Percentiles rank a stretch among this genome's conserved stretches.
phyloP scores from a whole-genome alignment of 2,797 vertebrate species.

The Orientallactaga sibirica region DNA sequence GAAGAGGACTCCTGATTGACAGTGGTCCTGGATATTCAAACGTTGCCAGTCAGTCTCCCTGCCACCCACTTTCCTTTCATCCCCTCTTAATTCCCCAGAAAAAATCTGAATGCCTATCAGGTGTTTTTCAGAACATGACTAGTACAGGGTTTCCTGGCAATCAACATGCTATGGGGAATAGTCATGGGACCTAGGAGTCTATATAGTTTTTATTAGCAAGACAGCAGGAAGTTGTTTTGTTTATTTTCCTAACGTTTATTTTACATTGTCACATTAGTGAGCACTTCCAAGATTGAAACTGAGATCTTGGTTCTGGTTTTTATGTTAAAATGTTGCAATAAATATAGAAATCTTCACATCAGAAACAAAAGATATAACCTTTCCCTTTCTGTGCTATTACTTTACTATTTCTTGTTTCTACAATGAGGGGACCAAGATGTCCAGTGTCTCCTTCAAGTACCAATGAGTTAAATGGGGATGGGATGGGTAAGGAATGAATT shows the following conservation, averaged over 20 bases:
- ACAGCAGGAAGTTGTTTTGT: not conserved
- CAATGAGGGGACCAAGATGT: not conserved
- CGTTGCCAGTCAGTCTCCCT: not conserved
- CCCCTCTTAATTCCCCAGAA: not conserved
- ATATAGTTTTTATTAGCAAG: not conserved
- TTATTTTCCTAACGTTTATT: not conserved
- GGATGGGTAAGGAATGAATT: not conserved
- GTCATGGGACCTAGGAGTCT: not conserved
- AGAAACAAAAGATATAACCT: not conserved
- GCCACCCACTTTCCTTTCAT: not conserved
- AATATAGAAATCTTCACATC: not conserved
- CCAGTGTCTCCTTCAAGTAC: not conserved
- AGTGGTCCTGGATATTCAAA: not conserved
- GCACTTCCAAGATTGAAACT: not conserved
- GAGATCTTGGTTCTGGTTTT: not conserved
- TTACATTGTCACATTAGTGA: not conserved
- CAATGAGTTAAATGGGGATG: not conserved
- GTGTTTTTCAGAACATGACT: constrained; percentile 9
- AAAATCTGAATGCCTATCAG: not conserved
- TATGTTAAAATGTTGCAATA: not conserved
- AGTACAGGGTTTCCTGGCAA: not conserved
- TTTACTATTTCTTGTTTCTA: not conserved
- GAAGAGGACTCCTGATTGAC: not conserved
- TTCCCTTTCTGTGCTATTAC: not conserved
- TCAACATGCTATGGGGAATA: not conserved